Percentiles rank a stretch among this genome's conserved stretches.
These are phyloP conservation scores for Mesocentrotus franciscanus DNA, from an alignment of 53 echinoderm and acorn worm species.

Conservation along the genomic window DNA sequence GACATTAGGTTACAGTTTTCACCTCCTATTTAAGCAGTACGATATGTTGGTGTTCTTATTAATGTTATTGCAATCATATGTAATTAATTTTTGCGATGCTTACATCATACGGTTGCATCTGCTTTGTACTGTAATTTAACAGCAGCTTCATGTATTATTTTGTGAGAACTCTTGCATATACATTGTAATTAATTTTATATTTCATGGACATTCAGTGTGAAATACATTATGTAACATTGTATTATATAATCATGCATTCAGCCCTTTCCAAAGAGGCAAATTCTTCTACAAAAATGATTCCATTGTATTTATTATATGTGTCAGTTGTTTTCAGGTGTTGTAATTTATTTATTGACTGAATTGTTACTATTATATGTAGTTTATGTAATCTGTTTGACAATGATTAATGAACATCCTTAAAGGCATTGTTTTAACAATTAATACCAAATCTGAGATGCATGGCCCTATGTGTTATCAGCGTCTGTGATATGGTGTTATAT, in stretches of 20 bases:
- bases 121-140: neutral
- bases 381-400: neutral
- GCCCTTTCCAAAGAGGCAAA: conserved; percentile 7
- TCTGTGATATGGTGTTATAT: too few species aligned
- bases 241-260: neutral
- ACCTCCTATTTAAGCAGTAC: neutral
- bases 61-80: neutral
- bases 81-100: neutral
- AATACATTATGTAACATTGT: neutral
- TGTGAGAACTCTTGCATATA: neutral
- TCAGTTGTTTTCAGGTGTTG: neutral
- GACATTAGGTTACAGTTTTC: neutral
- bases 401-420: neutral
- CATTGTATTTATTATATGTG: conserved; percentile 15
- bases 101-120: neutral
- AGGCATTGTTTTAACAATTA: too few species aligned
- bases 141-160: neutral
- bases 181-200: neutral
- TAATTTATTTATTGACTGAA: conserved; percentile 11
- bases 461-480: too few species aligned
- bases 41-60: neutral
- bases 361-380: neutral
- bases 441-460: too few species aligned
- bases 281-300: neutral
- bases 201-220: neutral